Conservation (phyloP, 2,888 invertebrate genomes). For the Vanessa cardui region DNA sequence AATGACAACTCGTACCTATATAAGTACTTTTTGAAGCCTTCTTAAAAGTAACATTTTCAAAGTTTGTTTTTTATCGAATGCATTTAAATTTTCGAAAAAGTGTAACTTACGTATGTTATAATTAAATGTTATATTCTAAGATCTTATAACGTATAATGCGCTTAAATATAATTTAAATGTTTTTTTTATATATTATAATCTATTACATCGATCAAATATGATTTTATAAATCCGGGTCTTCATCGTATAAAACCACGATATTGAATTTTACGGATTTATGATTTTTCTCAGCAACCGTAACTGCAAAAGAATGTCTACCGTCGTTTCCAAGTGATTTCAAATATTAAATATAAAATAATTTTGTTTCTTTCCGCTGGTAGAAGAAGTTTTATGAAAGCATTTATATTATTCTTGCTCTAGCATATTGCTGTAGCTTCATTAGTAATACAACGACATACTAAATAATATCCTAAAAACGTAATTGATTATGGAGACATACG, state of each 20-base stretch:
- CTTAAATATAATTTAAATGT: too few relatives aligned
- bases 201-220: constrained; percentile 13
- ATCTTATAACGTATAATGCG: too few relatives aligned
- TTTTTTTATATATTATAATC: constrained; percentile 5
- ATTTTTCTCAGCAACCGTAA: constrained; percentile 2
- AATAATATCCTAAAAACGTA: too few relatives aligned
- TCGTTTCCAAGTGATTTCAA: background rate
- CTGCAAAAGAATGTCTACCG: constrained; percentile 1
- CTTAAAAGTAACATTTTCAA: too few relatives aligned
- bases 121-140: too few relatives aligned
- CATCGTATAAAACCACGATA: constrained; percentile 18
- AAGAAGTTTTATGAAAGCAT: background rate
- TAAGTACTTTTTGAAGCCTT: too few relatives aligned
- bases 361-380: background rate
- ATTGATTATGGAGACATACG: too few relatives aligned
- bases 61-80: too few relatives aligned
- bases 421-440: too few relatives aligned
- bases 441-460: too few relatives aligned
- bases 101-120: too few relatives aligned
- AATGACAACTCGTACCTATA: background rate
- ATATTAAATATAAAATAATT: constrained; percentile 1
- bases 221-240: constrained; percentile 12
- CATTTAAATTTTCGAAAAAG: too few relatives aligned
- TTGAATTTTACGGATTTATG: constrained; percentile 27
- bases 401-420: background rate